Evolutionary conservation across 2,113 vertebrate genomes (phyloP).

Genomic region (Trogon surrucura): DNA sequence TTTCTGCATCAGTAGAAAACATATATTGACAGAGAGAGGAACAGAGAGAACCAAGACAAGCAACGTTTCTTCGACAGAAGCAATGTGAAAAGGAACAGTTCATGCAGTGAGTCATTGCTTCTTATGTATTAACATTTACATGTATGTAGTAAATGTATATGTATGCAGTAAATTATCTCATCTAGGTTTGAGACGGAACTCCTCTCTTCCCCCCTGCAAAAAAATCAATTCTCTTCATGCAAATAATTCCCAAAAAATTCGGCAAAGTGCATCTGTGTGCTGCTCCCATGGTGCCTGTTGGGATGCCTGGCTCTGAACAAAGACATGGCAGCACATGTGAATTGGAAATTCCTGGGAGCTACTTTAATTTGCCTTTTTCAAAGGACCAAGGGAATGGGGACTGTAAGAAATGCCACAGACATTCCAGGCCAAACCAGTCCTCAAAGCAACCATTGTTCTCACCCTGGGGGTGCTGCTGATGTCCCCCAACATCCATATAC

Average conservation of each 20-base stretch:
- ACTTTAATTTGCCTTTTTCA: not conserved
- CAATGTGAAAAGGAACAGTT: not conserved
- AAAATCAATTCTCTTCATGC: not conserved
- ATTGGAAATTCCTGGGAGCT: not conserved
- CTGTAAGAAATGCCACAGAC: not conserved
- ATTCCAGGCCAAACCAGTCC: not conserved
- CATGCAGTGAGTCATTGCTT: not conserved
- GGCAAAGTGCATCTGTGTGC: not conserved
- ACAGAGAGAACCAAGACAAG: not conserved
- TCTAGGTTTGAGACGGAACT: not conserved
- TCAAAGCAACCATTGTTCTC: not conserved
- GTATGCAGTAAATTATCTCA: not conserved
- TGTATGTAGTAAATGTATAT: not conserved
- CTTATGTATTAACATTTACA: not conserved
- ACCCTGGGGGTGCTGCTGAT: not conserved
- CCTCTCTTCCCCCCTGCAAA: not conserved
- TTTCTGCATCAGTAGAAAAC: not conserved
- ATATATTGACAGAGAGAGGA: not conserved
- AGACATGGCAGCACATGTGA: rapidly evolving
- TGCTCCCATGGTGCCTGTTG: not conserved
- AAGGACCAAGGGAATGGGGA: not conserved
- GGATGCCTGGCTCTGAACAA: not conserved
- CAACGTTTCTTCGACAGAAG: not conserved
- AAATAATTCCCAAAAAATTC: not conserved
- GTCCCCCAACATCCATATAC: not conserved